phyloP scores from a whole-genome alignment of 2,888 invertebrate genomes.

The Dryobotodes eremita region DNA sequence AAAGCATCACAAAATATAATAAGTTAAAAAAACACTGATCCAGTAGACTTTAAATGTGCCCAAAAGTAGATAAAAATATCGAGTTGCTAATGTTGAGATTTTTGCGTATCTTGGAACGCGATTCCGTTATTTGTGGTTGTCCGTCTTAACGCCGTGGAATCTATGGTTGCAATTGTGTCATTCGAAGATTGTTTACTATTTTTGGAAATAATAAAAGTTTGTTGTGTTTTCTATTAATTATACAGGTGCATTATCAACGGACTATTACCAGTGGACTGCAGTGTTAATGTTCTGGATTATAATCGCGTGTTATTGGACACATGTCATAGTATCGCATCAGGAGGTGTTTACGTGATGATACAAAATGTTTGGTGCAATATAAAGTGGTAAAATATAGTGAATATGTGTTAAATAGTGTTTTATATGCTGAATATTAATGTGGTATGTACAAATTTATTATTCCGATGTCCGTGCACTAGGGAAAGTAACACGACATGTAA shows the following conservation, averaged over 20 bases:
- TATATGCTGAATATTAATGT: conserved; percentile 70
- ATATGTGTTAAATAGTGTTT: conserved; percentile 72
- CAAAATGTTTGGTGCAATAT: conserved; percentile 77
- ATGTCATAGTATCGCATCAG: conserved; percentile 70
- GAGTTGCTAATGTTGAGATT: neutral
- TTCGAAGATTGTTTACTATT: conserved; percentile 88
- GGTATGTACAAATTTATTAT: conserved; percentile 74
- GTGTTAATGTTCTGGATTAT: conserved; percentile 58
- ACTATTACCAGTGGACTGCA: conserved; percentile 63
- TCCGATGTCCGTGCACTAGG: conserved; percentile 63
- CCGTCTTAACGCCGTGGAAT: conserved; percentile 86
- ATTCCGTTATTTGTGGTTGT: conserved; percentile 86
- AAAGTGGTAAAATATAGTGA: conserved; percentile 72
- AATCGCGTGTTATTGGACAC: conserved; percentile 54
- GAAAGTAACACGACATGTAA: conserved; percentile 81
- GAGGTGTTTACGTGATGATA: conserved; percentile 87
- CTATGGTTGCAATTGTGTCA: conserved; percentile 90
- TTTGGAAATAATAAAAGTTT: conserved; percentile 79
- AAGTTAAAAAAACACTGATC: neutral
- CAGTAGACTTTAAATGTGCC: neutral
- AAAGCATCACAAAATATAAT: neutral
- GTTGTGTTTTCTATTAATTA: conserved; percentile 64
- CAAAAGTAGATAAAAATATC: neutral
- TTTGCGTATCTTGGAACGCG: conserved; percentile 75
- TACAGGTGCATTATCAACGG: conserved; percentile 56